Evolutionary conservation across 2,113 vertebrate genomes (phyloP), one percentile per base, ranked within the genome.

Genomic region (Agapornis roseicollis): DNA sequence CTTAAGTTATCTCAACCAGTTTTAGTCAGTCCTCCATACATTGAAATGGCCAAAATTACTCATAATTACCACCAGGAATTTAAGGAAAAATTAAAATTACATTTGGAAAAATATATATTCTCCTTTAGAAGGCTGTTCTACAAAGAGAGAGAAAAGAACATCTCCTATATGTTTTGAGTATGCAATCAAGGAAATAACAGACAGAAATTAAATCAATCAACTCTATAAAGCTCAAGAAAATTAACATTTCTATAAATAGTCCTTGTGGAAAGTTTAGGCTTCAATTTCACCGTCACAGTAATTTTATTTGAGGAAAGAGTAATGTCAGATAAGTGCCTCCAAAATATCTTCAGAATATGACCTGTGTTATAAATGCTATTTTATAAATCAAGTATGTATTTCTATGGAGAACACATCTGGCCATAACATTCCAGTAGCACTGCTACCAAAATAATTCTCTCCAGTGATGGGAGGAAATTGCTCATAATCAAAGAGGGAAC

Each of bases 401-500:
- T 89, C 68, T 78, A 6, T 18, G 33, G 44, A 71, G 25, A 76
- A 71, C 23, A 61, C 41, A 92, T 94, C 76, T 96, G 83, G 73
- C 37, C 13, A 41, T 82, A 89, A 58, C 5, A 31, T 89, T 83
- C 61, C 65, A 79, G 80, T 80, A 93, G 83, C 61, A 56, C 27
- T 69, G 42, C 37, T 86, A 81, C 69, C 39, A 74, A 77, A 94
- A 91, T 90, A 93, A 86, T 86, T 92, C 83, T 69, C 15, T 87
- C 52, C 53, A 68, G 49, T 12, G 56, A 78, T n/a, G 37, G 37
- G 31, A 93, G 85, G 88, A 95, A 95, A 83, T 95, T 46, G 74
- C n/a, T 94, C 53, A 91, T 53, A 90, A 93, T 84, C 85, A 88
- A 93, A 96, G 65, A 83, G 31, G 27, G 13, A 91, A 52, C 14